Evolutionary conservation across 2,797 vertebrate species (phyloP).

Genomic region (Periparus ater): DNA sequence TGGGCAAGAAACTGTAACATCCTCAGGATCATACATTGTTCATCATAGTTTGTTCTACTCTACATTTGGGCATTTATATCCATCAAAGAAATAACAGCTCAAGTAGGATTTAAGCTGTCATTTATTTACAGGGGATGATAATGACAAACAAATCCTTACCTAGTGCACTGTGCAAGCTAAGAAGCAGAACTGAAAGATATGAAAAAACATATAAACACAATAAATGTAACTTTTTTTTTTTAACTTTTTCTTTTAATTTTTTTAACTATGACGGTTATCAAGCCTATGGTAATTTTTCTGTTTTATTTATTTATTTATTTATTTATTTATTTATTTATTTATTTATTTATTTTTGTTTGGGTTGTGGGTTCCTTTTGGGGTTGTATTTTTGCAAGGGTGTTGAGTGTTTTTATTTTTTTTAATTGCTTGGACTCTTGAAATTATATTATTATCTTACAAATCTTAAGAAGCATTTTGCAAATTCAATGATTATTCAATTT

Average conservation of each 20-base stretch:
- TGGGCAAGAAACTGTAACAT: not conserved
- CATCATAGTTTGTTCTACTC: not conserved
- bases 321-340: not conserved
- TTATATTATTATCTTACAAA: not conserved
- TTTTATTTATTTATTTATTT: not conserved
- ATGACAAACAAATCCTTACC: conserved; percentile 8
- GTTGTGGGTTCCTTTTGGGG: not conserved
- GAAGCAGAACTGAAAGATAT: not conserved
- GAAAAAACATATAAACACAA: not conserved
- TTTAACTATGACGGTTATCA: not conserved
- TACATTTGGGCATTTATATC: not conserved
- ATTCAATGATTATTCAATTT: not conserved
- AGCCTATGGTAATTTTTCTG: not conserved
- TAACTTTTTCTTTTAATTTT: too few species aligned
- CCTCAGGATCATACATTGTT: not conserved
- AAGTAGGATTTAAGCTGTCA: not conserved
- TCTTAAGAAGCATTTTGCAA: not conserved
- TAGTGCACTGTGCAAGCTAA: not conserved
- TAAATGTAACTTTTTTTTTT: not conserved
- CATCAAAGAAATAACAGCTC: conserved; percentile 15
- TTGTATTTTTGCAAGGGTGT: accelerated
- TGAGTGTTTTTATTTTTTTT: not conserved
- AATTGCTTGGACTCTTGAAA: not conserved
- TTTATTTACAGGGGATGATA: conserved; percentile 22
- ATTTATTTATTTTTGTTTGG: not conserved